A percentile compares a stretch with the other conserved stretches of the same genome.
Evolutionary conservation across 2,797 vertebrate species (phyloP).

Genomic region (Dendrocincla fuliginosa): DNA sequence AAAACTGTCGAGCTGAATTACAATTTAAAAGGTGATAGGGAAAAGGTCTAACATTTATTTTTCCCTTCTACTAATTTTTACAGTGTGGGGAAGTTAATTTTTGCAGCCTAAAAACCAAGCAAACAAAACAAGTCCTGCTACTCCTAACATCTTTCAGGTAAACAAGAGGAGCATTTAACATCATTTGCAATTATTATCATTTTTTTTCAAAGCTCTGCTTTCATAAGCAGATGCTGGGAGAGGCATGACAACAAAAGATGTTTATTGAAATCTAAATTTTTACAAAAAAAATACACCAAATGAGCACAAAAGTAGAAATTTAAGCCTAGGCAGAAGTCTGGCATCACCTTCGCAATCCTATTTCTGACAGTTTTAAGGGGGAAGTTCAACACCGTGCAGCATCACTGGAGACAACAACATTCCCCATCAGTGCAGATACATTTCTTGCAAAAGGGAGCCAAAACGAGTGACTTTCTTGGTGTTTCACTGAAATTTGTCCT

Average conservation of each 20-base stretch:
- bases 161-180: not conserved
- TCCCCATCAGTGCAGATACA: not conserved
- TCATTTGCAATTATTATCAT: not conserved
- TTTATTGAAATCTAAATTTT: not conserved
- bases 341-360: not conserved
- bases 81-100: conserved; percentile 81
- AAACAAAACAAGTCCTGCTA: conserved; percentile 74
- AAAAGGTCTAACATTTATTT: conserved; percentile 34
- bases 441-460: not conserved
- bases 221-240: not conserved
- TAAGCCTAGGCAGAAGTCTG: not conserved
- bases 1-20: conserved; percentile 14
- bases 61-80: conserved; percentile 70
- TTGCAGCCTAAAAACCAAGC: conserved; percentile 71
- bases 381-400: not conserved
- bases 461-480: not conserved
- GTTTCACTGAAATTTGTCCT: not conserved
- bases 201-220: not conserved
- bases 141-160: conserved; percentile 84
- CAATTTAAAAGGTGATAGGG: conserved; percentile 1
- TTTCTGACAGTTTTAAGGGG: not conserved
- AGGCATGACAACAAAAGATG: not conserved
- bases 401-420: not conserved
- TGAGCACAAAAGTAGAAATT: not conserved
- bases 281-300: not conserved